Base-by-base conservation (phyloP, 2,888 invertebrate genomes). In the Exephanes ischioxanthus region DNA sequence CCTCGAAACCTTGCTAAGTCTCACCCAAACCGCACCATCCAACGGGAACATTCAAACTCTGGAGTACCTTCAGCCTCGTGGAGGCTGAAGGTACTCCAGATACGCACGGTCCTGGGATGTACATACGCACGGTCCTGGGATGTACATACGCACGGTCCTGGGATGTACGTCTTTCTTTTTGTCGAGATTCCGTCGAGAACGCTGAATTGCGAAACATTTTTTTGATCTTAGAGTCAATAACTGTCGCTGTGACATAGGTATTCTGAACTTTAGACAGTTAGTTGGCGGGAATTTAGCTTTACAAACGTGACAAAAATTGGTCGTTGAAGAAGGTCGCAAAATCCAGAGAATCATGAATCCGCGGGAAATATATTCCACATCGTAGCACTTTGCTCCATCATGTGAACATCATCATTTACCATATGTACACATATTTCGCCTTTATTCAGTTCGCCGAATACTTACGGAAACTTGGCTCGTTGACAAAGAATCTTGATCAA, bases 1-100 rank as follows among this genome's bases (percentile, higher is more conserved):
- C 83, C 86, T 86, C 67, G 80, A 83, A 80, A 86, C 86, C 83
- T 86, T 86, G 83, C 86, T 63, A 66, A 70, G 75, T 75, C 70
- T 81, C 72, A 75, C 73, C 78, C 72, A 63, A 81, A 70, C 71
- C 68, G 41, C 68, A 61, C 58, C 19, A 70, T 51, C 48, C 63
- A 55, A 53, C 67, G 41, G 30, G 66, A 80, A 53, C 72, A 67
- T 83, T 80, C 70, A 63, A 83, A 58, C 41, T 58, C 48, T 58
- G 6, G 66, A 45, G 45, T 7, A 73, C 26, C 33, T 68, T 51
- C 26, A 51, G 26, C 66, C 14, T 53, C 37, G 33, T 51, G 19
- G 22, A 63, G 48, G 63, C 76, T 1, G n/a, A n/a, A n/a, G n/a
- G n/a, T n/a, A n/a, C n/a, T n/a, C 33, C 11, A 30, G 66, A 70